These are phyloP conservation scores for Laothoe populi DNA, from an alignment of 2,888 invertebrate species.

Conservation along the genomic window DNA sequence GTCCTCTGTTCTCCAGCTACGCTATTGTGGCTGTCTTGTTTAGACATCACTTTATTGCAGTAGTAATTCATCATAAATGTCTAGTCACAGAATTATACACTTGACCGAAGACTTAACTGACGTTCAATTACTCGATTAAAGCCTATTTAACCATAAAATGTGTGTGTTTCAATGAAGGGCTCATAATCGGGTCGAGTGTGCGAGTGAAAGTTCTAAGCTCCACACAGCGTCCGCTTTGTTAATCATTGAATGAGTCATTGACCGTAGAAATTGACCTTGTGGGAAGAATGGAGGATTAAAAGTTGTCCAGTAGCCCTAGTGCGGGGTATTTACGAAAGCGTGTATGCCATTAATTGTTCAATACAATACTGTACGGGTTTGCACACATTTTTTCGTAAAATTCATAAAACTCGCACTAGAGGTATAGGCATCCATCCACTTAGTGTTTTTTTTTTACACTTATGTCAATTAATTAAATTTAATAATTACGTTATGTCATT, in stretches of 20 bases:
- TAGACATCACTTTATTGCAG: too few species aligned
- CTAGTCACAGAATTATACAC: too few species aligned
- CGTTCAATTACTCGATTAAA: background rate
- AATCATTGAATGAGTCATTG: conserved; percentile 37
- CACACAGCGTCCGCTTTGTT: conserved; percentile 21
- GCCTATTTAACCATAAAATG: background rate
- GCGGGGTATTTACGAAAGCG: background rate
- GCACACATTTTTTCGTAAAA: too few species aligned
- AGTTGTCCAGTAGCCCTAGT: background rate
- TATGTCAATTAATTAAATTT: too few species aligned
- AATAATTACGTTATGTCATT: background rate
- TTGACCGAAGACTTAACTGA: too few species aligned
- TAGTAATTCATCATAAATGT: too few species aligned
- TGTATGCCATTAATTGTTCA: background rate
- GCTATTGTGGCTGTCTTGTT: too few species aligned
- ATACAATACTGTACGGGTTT: too few species aligned
- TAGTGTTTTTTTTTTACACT: too few species aligned
- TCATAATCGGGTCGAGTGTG: conserved; percentile 56
- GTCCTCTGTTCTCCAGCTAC: too few species aligned
- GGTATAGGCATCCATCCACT: too few species aligned
- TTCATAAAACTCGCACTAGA: too few species aligned
- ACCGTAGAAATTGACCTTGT: conserved; percentile 34
- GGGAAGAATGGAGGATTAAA: conserved; percentile 9
- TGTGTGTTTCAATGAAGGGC: conserved; percentile 52
- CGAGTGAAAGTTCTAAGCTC: conserved; percentile 59